These are phyloP conservation scores for Cardiocondyla obscurior DNA, from an alignment of 1,140 invertebrate species.

Conservation along the genomic window DNA sequence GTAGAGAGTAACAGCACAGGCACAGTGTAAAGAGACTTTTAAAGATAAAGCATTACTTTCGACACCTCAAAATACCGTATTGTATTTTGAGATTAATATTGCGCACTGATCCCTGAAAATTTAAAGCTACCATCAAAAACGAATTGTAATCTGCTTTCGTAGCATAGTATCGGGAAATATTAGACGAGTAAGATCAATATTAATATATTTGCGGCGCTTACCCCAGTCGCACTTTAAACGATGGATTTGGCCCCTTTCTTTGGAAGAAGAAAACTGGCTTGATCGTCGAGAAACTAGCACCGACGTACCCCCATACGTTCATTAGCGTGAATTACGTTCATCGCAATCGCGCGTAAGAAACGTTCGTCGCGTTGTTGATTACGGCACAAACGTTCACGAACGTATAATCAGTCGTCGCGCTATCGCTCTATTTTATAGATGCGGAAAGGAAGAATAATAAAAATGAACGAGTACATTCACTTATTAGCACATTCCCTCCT, in stretches of 20 bases:
- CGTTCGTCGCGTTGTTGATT: background rate
- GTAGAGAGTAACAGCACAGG: conserved; percentile 54
- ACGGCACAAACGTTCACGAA: background rate
- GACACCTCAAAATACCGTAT: conserved; percentile 23
- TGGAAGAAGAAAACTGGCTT: conserved; percentile 71
- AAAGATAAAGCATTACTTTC: conserved; percentile 55
- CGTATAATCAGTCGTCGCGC: background rate
- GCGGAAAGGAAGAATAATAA: conserved; percentile 23
- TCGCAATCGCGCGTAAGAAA: conserved; percentile 8
- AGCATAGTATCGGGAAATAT: conserved; percentile 22
- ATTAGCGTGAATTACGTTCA: conserved; percentile 37
- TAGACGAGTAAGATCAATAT: conserved; percentile 9
- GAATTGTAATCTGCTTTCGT: conserved; percentile 31
- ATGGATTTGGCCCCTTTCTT: conserved; percentile 71
- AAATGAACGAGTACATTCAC: too few relatives aligned
- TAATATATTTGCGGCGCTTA: background rate
- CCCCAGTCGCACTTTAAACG: conserved; percentile 46
- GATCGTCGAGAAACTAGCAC: conserved; percentile 55
- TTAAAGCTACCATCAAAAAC: conserved; percentile 57
- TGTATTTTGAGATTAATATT: conserved; percentile 26
- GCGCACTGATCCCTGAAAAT: conserved; percentile 58
- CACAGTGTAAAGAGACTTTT: conserved; percentile 63
- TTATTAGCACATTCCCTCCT: too few relatives aligned
- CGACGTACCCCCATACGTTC: background rate
- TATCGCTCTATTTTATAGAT: conserved; percentile 7